Base-by-base conservation (phyloP, 2,113 vertebrate species). In the Bostrychus sinensis region DNA sequence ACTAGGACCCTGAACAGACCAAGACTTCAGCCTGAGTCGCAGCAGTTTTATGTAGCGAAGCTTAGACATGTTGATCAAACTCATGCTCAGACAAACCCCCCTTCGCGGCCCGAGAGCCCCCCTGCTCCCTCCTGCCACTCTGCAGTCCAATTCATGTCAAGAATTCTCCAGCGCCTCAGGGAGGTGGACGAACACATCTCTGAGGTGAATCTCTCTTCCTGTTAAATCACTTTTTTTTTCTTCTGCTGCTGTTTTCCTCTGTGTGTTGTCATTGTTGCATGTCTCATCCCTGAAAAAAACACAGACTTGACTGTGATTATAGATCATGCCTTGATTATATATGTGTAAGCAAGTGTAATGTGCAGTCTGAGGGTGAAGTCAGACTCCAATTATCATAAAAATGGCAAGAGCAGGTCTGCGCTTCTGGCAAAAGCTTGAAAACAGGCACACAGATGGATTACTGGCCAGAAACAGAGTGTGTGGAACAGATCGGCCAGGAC, bases 101-200 rank as follows among this genome's bases (percentile, higher is more conserved):
- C 42, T 34, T 62, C 48, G 56, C 56, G 64, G 55, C 30, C 75
- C 11, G 79, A 85, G 66, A 72, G 43, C 7, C 37, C 74, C 46
- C 53, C 83, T 2, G 62, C 89, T 50, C 57, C 91, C 5, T 89
- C 94, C 66, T 66, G 89, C 85, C 93, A 87, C 75, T 93, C 94
- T 37, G 92, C 94, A 65, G 89, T 94, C 3, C 84, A 92, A 85
- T 93, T 93, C 59, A 93, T 98, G 72, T 91, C 92, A 16, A 94
- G 95, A 84, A 91, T 97, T 77, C 92, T 96, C 66, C 92, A 94
- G 75, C 95, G 95, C 76, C 95, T 98, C 80, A 95, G 95, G 87
- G 92, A 93, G 77, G 94, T 98, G 86, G 96, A 98, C 20, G 94
- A 98, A 62, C 92, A 94, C 88, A 87, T 95, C 82, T 93, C 93